These are phyloP conservation scores for Pangasius sanitwongsei DNA, from an alignment of 2,797 vertebrate genomes.

Conservation along the genomic window DNA sequence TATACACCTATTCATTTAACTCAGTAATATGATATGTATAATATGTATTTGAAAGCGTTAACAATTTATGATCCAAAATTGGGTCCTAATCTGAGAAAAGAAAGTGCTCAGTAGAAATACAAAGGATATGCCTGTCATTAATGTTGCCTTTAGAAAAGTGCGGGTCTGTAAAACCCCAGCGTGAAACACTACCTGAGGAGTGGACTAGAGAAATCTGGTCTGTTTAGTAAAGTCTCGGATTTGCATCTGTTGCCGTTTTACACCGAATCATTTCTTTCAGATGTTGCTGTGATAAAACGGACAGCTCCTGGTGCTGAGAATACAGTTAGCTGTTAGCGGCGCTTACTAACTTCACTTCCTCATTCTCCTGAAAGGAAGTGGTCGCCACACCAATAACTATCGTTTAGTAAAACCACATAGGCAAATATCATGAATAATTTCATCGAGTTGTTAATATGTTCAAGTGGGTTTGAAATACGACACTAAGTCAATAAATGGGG, in stretches of 20 bases:
- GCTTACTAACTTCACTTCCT: neutral
- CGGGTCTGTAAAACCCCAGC: neutral
- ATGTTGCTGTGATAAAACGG: neutral
- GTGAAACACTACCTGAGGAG: neutral
- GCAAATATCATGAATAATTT: neutral
- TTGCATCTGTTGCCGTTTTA: no score
- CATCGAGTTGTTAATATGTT: neutral
- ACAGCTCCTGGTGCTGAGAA: conserved; percentile 37
- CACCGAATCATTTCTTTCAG: neutral
- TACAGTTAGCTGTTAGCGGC: neutral
- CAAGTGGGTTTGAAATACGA: neutral
- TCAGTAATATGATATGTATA: no score
- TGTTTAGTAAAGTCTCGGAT: neutral
- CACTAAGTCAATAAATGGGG: conserved; percentile 10
- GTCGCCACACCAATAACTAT: neutral
- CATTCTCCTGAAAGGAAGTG: neutral
- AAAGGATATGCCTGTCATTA: neutral
- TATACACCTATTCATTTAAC: neutral
- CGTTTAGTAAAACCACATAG: neutral
- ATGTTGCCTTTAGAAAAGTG: neutral
- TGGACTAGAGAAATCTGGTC: neutral
- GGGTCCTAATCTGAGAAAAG: neutral
- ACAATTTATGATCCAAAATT: neutral
- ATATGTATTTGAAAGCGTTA: neutral
- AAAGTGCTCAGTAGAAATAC: neutral